Conservation (phyloP, 2,113 vertebrate species). For the Eretmochelys imbricata region DNA sequence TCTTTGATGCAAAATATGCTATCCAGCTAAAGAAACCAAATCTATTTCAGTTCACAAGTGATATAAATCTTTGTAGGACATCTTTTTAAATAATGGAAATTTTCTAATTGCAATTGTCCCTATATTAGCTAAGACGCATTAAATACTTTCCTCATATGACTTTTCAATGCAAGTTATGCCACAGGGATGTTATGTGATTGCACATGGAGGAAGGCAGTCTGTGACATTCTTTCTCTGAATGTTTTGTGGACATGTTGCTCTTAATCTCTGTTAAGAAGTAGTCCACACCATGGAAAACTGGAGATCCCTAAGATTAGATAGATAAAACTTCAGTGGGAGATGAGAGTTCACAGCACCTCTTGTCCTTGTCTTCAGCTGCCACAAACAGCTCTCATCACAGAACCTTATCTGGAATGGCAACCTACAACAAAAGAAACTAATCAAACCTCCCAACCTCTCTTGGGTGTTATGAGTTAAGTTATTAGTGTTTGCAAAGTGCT, state of each 20-base stretch:
- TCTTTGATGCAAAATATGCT: background rate
- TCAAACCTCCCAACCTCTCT: background rate
- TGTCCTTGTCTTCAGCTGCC: background rate
- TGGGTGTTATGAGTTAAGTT: constrained; percentile 16
- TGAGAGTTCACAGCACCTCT: background rate
- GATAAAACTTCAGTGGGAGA: background rate
- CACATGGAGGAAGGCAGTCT: constrained; percentile 13
- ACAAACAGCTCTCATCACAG: background rate
- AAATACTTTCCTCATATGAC: constrained; percentile 19
- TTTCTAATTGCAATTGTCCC: constrained; percentile 25
- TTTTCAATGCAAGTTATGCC: background rate
- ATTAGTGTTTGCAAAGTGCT: background rate
- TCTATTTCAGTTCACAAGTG: constrained; percentile 9
- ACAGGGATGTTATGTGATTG: background rate
- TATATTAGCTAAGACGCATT: constrained; percentile 8
- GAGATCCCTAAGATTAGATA: background rate
- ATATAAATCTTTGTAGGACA: constrained; percentile 15
- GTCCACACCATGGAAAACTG: constrained; percentile 26
- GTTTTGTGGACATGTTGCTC: background rate
- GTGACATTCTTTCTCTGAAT: background rate
- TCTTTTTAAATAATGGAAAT: constrained; percentile 14
- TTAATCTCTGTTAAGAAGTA: background rate
- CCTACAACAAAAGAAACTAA: background rate
- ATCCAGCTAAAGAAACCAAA: constrained; percentile 27
- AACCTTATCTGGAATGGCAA: background rate